phyloP scores from a whole-genome alignment of 1,140 invertebrate genomes.

The Heliconius nattereri region DNA sequence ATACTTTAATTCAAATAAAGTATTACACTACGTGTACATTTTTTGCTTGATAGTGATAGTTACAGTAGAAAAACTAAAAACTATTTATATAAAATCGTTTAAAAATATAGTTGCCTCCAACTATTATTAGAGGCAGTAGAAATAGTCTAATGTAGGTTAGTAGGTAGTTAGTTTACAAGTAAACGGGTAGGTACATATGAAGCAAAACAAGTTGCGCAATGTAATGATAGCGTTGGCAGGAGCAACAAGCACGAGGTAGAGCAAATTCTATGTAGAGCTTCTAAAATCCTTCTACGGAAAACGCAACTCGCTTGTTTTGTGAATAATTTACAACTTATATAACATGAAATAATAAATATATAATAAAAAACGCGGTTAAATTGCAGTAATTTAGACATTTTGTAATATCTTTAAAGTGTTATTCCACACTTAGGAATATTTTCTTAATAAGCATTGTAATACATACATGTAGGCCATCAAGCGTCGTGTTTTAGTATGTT shows the following conservation, averaged over 20 bases:
- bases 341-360: too few relatives aligned
- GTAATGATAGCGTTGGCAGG: constrained; percentile 29
- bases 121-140: constrained; percentile 2
- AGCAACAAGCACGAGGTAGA: neutral
- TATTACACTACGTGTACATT: too few relatives aligned
- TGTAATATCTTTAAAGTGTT: too few relatives aligned
- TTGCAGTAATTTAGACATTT: too few relatives aligned
- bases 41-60: neutral
- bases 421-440: too few relatives aligned
- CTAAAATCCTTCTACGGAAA: neutral
- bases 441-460: too few relatives aligned
- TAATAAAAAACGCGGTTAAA: neutral
- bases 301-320: neutral
- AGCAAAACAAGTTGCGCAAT: constrained; percentile 44
- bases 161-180: constrained; percentile 30
- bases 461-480: neutral
- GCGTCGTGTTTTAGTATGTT: neutral
- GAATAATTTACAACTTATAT: neutral
- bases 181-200: constrained; percentile 33
- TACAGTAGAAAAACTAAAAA: neutral
- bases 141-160: constrained; percentile 29
- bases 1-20: too few relatives aligned
- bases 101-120: neutral
- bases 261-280: neutral
- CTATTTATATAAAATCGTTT: neutral